Conservation (phyloP, 2,888 invertebrate species). For the Eupithecia subumbrata region DNA sequence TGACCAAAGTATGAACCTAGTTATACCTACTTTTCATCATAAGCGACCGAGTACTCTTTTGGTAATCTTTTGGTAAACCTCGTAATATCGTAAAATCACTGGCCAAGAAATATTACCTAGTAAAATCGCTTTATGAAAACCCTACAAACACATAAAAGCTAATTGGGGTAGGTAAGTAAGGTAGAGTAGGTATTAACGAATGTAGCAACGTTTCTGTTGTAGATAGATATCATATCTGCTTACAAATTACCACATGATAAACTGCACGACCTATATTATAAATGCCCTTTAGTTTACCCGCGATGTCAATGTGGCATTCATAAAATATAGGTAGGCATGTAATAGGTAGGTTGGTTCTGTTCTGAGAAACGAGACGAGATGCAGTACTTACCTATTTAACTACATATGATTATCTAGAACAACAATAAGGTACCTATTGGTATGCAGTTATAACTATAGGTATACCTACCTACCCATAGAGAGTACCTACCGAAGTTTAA, state of each 20-base stretch:
- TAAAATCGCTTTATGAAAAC: not conserved
- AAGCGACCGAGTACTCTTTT: not conserved
- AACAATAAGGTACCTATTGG: not conserved
- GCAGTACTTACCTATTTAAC: not conserved
- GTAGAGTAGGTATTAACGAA: constrained; percentile 36
- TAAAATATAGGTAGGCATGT: constrained; percentile 10
- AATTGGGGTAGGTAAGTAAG: not conserved
- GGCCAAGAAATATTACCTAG: not conserved
- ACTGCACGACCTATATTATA: constrained; percentile 49
- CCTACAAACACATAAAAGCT: not conserved
- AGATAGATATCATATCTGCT: constrained; percentile 51
- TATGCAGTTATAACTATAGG: not conserved
- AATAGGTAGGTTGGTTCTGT: constrained; percentile 1
- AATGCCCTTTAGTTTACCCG: constrained; percentile 43
- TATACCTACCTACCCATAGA: not conserved
- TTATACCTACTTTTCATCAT: constrained; percentile 41
- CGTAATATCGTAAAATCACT: not conserved
- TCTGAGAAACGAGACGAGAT: constrained; percentile 20
- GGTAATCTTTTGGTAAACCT: not conserved
- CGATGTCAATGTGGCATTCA: constrained; percentile 45
- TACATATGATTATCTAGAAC: not conserved
- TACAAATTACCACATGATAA: constrained; percentile 59
- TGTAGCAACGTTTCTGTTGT: constrained; percentile 51
- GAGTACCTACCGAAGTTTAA: not conserved
- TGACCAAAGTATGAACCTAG: constrained; percentile 46